Evolutionary conservation across 30 jellyfish, hydroid and myxozoan genomes (phyloP), one percentile per base, ranked within the genome.

Genomic region (Chrysaora quinquecirrha): DNA sequence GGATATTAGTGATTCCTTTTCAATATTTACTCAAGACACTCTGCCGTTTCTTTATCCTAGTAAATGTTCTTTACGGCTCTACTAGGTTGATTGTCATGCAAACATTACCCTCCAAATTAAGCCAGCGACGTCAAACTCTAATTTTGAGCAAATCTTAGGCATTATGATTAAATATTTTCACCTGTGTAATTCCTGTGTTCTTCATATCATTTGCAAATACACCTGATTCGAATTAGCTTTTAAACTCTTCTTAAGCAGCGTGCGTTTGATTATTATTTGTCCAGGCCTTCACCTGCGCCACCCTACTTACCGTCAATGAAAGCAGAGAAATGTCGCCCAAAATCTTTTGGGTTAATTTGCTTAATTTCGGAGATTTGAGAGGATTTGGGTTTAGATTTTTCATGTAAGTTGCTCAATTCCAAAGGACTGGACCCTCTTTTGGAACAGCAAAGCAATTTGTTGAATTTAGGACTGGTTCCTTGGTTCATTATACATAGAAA

Each of bases 221-320:
- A 38, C 54, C 54, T 38, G 54, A 3, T 38, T 38, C 11, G 54
- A 14, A 38, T 38, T 14, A 38, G 54, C 54, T 38, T 38, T 38
- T 38, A 3, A 38, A 38, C 54, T 38, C 54, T 38, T 38, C 14
- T 6, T 14, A 20, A 20, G 68, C 24, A 52, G 25, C 68, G 68
- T 52, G 29, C 54, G 19, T 19, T 52, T 52, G 68, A 52, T 52
- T 20, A 3, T 52, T 52, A 19, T 52, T 52, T 52, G 25, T 3
- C 6, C 68, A 52, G 68, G 68, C 68, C 27, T 25, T 52, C 68
- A 52, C 29, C 68, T 52, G 68, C 68, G 68, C 19, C 2, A 52
- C 25, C 24, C 25, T 14, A 38, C 6, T 3, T 38, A 38, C 54
- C 54, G 54, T 38, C 6, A 3, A 3, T 3, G 54, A 14, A 38